Conservation (phyloP, 2,888 invertebrate species). For the Caenorhabditis macrosperma region DNA sequence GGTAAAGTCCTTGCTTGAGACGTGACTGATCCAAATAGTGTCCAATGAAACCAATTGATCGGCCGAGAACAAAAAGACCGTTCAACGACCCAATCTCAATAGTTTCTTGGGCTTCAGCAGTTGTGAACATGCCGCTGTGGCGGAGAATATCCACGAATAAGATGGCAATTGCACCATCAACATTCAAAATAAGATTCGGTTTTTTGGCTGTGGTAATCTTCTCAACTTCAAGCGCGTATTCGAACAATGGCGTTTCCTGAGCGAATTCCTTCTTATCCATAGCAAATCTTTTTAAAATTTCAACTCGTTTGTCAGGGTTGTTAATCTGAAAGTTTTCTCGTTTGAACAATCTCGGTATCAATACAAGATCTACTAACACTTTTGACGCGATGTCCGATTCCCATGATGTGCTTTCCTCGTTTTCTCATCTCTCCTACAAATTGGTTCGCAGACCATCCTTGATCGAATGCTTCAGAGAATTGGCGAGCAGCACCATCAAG, state of each 20-base stretch:
- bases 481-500: conserved; percentile 97
- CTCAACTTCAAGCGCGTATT: conserved; percentile 97
- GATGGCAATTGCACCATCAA: conserved; percentile 97
- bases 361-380: conserved; percentile 82
- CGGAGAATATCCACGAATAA: conserved; percentile 96
- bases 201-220: conserved; percentile 99
- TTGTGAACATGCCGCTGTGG: conserved; percentile 83
- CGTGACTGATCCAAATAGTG: conserved; percentile 98
- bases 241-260: conserved; percentile 92
- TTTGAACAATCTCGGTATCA: too few species aligned
- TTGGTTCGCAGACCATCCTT: conserved; percentile 88
- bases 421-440: conserved; percentile 98
- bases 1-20: conserved; percentile 97
- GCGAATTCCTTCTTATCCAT: conserved; percentile 87
- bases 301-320: conserved; percentile 98
- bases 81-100: conserved; percentile 98
- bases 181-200: conserved; percentile 99
- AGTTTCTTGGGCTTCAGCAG: conserved; percentile 97
- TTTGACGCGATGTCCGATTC: conserved; percentile 93
- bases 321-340: conserved; percentile 87
- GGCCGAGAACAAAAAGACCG: conserved; percentile 96
- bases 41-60: conserved; percentile 97
- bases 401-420: conserved; percentile 98
- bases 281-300: conserved; percentile 94
- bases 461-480: conserved; percentile 96